Base-by-base conservation (phyloP, 2,888 invertebrate genomes). In the Theretra japonica region DNA sequence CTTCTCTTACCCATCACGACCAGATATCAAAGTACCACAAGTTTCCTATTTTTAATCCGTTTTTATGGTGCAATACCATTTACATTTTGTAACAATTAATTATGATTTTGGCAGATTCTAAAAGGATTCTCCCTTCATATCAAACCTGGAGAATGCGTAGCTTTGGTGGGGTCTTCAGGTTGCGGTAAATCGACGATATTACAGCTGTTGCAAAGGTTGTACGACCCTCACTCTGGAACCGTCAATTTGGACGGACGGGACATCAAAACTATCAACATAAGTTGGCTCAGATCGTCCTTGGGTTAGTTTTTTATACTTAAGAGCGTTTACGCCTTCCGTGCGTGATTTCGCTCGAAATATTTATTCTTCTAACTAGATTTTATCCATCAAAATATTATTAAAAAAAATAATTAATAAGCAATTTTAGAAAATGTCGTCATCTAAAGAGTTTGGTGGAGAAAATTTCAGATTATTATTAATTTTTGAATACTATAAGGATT, bases 161-260 rank as follows among this genome's bases (percentile, higher is more conserved):
- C 97, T 0, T 96, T 97, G 30, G 96, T 96, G 7, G 96, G 96
- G 1, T 96, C 96, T 19, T 96, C 96, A 56, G 97, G 97, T 0
- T 96, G 97, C 77, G 97, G 97, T 0, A 97, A 97, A 86, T 97
- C 97, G 0, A 97, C 97, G 0, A 96, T 96, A 72, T 95, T 97
- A 73, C 97, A 97, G 78, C 90, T 98, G 1, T 90, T 98, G 73
- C 96, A 97, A 80, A 93, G 97, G 70, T 96, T 96, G 82, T 98
- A 89, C 69, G 89, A 89, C 68, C 86, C 86, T 19, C 58, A 76
- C 41, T 79, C 76, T 28, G 89, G 89, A 33, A 79, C 77, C 56
- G 86, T 86, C 72, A 90, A 93, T 72, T 85, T 97, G 17, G 97
- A 97, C 80, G 96, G 96, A 0, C 94, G 92, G 19, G 95, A 97